Conservation (phyloP, 2,888 invertebrate genomes). For the Flexamia atlantica region DNA sequence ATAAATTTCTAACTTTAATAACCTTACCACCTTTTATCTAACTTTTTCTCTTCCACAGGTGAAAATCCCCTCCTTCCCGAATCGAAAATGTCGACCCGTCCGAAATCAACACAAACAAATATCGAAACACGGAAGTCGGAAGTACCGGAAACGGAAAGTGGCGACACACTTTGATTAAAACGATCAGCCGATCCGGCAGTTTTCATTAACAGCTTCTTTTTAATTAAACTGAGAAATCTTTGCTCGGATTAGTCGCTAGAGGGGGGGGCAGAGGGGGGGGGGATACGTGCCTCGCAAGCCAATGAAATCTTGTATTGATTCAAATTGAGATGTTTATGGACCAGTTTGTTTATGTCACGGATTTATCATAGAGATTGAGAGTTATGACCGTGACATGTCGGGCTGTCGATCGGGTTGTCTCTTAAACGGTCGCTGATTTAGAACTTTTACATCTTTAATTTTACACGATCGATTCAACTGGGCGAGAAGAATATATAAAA, state of each 20-base stretch:
- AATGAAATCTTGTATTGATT: conserved; percentile 57
- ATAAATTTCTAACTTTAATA: too few relatives aligned
- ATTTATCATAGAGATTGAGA: conserved; percentile 25
- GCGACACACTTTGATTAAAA: conserved; percentile 57
- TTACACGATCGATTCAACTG: not conserved
- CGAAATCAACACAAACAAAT: not conserved
- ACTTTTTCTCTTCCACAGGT: too few relatives aligned
- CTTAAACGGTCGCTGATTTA: conserved; percentile 24
- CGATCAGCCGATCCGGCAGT: conserved; percentile 46
- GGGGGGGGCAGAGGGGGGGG: conserved; percentile 1
- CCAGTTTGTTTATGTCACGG: conserved; percentile 43
- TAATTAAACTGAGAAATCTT: conserved; percentile 58
- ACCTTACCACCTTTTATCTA: too few relatives aligned
- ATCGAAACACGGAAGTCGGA: not conserved
- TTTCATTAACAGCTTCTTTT: conserved; percentile 56
- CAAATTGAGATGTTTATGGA: conserved; percentile 53
- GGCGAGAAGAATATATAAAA: too few relatives aligned
- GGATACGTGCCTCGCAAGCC: conserved; percentile 36
- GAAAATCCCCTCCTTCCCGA: too few relatives aligned
- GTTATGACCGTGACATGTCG: not conserved
- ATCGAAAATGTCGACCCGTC: too few relatives aligned
- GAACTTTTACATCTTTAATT: not conserved
- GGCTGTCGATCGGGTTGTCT: not conserved
- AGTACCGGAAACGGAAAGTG: not conserved
- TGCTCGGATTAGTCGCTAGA: not conserved